These are phyloP conservation scores for Sebastes hopkinsi DNA, from an alignment of 2,797 vertebrate genomes.

Conservation along the genomic window DNA sequence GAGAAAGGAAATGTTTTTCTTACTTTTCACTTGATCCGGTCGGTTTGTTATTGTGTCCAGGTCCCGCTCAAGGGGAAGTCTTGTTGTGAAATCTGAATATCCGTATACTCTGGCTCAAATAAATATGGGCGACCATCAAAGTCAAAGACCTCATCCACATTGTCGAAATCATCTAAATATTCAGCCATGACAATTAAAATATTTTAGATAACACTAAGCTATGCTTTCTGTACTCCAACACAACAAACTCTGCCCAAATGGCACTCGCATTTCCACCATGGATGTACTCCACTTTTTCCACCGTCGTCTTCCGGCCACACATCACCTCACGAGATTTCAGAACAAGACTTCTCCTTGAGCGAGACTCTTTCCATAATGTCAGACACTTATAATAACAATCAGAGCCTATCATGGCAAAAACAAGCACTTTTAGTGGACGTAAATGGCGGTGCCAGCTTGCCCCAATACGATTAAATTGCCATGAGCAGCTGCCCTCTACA, in stretches of 20 bases:
- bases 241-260: neutral
- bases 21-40: neutral
- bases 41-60: neutral
- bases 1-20: neutral
- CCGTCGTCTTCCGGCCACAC: rapidly evolving
- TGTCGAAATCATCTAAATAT: neutral
- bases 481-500: too few species aligned
- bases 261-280: neutral
- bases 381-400: too few species aligned
- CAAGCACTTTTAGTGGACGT: neutral
- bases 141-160: too few species aligned
- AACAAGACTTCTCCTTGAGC: neutral
- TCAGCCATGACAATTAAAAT: neutral
- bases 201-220: neutral
- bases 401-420: neutral
- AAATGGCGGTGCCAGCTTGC: too few species aligned
- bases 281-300: neutral
- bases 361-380: neutral
- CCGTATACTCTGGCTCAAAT: neutral
- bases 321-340: neutral
- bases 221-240: neutral
- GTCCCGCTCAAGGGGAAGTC: neutral
- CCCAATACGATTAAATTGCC: too few species aligned
- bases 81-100: neutral
- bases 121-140: too few species aligned